These are phyloP conservation scores for Morpho achilles DNA, from an alignment of 2,888 invertebrate species.

Conservation along the genomic window DNA sequence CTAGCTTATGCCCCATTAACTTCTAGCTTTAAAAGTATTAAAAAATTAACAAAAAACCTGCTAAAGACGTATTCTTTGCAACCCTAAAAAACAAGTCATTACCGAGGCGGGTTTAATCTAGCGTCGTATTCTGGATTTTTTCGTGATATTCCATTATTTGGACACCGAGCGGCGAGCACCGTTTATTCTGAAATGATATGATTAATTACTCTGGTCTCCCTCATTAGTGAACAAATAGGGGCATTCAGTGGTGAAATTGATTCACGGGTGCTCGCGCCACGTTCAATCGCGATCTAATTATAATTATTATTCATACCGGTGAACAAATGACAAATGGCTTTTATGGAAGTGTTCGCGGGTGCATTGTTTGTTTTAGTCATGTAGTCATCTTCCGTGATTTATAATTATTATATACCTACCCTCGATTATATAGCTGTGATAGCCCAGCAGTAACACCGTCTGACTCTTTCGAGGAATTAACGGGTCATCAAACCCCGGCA, in stretches of 20 bases:
- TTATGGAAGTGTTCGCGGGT: constrained; percentile 24
- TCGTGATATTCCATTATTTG: constrained; percentile 68
- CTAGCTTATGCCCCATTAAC: constrained; percentile 56
- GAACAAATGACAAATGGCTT: constrained; percentile 36
- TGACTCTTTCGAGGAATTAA: too few relatives aligned
- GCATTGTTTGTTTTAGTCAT: constrained; percentile 21
- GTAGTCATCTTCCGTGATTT: constrained; percentile 7
- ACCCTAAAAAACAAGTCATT: constrained; percentile 79
- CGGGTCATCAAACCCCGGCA: too few relatives aligned
- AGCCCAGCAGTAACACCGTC: too few relatives aligned
- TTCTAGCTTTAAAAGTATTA: constrained; percentile 43
- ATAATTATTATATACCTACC: too few relatives aligned
- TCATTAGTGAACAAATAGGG: constrained; percentile 74
- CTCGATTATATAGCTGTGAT: too few relatives aligned
- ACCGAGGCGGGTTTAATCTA: constrained; percentile 70
- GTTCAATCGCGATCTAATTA: constrained; percentile 68
- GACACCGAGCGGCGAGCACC: constrained; percentile 53
- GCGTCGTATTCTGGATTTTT: constrained; percentile 66
- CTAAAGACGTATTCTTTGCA: constrained; percentile 73
- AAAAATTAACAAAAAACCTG: constrained; percentile 72
- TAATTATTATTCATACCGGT: constrained; percentile 60
- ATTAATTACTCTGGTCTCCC: constrained; percentile 74
- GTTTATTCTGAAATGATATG: constrained; percentile 75
- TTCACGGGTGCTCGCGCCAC: constrained; percentile 56
- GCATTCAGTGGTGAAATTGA: constrained; percentile 74